Percentiles rank a stretch among this genome's conserved stretches.
phyloP scores from a whole-genome alignment of 2,797 vertebrate genomes.

The Pyrocephalus nanus region DNA sequence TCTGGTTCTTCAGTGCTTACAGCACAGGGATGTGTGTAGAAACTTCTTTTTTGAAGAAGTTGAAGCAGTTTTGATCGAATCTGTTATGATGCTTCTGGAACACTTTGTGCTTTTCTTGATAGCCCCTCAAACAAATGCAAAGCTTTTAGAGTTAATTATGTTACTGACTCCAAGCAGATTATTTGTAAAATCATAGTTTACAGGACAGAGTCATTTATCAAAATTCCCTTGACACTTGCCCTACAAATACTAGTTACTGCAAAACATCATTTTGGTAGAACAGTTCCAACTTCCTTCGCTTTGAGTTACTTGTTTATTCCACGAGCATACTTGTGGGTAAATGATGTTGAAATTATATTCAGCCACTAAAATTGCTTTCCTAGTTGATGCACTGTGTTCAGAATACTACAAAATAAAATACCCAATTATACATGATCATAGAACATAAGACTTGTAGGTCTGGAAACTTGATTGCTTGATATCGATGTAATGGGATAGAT shows the following conservation, averaged over 20 bases:
- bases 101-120: not conserved
- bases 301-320: slow-evolving; percentile 27
- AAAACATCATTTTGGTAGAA: not conserved
- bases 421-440: not conserved
- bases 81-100: not conserved
- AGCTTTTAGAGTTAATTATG: not conserved
- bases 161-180: not conserved
- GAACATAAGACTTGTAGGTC: rapidly evolving
- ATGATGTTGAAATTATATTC: not conserved
- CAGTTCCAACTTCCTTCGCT: not conserved
- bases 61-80: not conserved
- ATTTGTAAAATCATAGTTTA: not conserved
- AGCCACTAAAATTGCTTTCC: not conserved
- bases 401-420: not conserved
- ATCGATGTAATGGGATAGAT: not conserved
- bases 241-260: not conserved
- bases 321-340: not conserved
- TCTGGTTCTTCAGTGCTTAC: not conserved
- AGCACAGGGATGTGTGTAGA: not conserved
- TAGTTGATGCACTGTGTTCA: not conserved
- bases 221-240: not conserved
- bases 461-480: not conserved
- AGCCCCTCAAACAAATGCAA: not conserved
- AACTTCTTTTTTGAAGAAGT: not conserved
- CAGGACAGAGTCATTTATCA: not conserved